Evolutionary conservation across 2,888 invertebrate genomes (phyloP).

Genomic region (Drosophila paucipuncta): DNA sequence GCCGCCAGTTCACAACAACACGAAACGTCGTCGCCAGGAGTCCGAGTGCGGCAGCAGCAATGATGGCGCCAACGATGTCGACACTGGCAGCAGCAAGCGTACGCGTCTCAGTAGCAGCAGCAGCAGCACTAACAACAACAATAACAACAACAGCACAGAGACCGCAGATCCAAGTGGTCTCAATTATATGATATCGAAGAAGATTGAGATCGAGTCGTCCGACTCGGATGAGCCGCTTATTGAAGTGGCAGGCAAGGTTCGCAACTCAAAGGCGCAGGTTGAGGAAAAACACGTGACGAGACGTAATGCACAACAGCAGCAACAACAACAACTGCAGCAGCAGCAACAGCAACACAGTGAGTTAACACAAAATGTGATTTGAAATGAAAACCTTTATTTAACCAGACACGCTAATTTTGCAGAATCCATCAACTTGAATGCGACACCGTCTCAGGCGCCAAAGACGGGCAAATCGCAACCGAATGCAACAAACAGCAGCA

Average conservation of each 20-base stretch:
- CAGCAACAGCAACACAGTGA: constrained; percentile 59
- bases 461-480: constrained; percentile 54
- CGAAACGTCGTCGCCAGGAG: constrained; percentile 91
- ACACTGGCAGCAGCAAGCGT: constrained; percentile 69
- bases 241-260: constrained; percentile 89
- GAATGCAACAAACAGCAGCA: constrained; percentile 22
- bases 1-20: constrained; percentile 44
- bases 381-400: constrained; percentile 1
- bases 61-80: constrained; percentile 48
- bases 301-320: constrained; percentile 60
- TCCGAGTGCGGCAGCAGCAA: constrained; percentile 88
- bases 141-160: constrained; percentile 28
- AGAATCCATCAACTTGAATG: constrained; percentile 46
- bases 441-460: constrained; percentile 31
- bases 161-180: constrained; percentile 19
- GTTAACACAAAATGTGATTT: constrained; percentile 27
- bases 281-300: constrained; percentile 61
- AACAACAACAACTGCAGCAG: constrained; percentile 46
- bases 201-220: constrained; percentile 88
- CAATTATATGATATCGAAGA: constrained; percentile 54
- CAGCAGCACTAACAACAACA: constrained; percentile 27
- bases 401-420: neutral
- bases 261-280: constrained; percentile 84
- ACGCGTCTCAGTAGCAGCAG: constrained; percentile 83
- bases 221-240: constrained; percentile 93